phyloP scores from a whole-genome alignment of 2,888 invertebrate species.

The Machimus rusticus region DNA sequence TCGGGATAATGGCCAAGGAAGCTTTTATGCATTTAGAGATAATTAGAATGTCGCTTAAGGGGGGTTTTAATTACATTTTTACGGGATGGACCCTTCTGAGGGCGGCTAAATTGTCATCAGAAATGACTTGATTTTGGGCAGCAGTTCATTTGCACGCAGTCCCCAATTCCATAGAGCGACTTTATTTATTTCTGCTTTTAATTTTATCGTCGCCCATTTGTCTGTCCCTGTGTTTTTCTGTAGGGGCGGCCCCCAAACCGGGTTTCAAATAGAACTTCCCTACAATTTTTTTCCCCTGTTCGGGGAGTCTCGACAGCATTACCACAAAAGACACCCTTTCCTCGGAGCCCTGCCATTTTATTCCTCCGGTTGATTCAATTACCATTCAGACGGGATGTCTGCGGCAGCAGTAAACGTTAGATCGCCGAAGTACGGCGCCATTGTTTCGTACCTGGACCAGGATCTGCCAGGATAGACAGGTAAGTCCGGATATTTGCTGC shows the following conservation, averaged over 20 bases:
- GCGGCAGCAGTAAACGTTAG: neutral
- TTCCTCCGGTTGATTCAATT: constrained; percentile 46
- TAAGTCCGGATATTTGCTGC: neutral
- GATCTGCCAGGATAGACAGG: neutral
- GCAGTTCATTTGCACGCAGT: constrained; percentile 5
- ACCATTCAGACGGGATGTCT: neutral
- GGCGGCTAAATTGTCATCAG: constrained; percentile 33
- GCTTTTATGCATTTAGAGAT: constrained; percentile 46
- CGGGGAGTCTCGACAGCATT: neutral
- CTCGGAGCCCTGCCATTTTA: constrained; percentile 41
- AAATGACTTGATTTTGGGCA: constrained; percentile 32
- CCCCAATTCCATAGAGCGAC: neutral
- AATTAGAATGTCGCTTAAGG: constrained; percentile 47
- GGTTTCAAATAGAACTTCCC: neutral
- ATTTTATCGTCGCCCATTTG: constrained; percentile 46
- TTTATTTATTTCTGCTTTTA: constrained; percentile 48
- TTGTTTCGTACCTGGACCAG: neutral
- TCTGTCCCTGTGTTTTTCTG: neutral
- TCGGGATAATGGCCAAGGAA: constrained; percentile 33
- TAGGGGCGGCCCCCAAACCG: neutral
- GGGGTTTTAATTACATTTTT: constrained; percentile 49
- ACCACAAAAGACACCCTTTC: constrained; percentile 24
- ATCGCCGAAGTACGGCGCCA: neutral
- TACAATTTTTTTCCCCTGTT: neutral
- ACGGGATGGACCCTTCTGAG: constrained; percentile 21